Evolutionary conservation across 2,797 vertebrate species (phyloP).

Genomic region (Eospalax fontanierii): DNA sequence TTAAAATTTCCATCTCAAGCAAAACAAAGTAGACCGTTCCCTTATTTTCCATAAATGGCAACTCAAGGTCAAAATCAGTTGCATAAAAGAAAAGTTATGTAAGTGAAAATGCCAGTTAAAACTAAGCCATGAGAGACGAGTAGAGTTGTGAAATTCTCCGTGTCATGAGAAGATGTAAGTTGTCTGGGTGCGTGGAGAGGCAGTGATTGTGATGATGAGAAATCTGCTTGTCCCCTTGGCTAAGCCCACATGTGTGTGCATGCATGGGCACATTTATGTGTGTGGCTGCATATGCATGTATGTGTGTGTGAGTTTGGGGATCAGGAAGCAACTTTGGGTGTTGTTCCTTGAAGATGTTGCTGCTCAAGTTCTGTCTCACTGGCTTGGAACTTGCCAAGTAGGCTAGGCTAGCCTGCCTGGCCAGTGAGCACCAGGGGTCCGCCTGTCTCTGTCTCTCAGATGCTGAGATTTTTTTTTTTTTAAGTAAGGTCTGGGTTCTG

Average conservation of each 20-base stretch:
- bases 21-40: background rate
- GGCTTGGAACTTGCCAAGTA: background rate
- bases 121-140: background rate
- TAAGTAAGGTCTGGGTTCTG: background rate
- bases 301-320: background rate
- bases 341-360: background rate
- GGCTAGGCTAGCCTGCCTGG: background rate
- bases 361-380: background rate
- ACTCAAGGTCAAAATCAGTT: constrained; percentile 32
- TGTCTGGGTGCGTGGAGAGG: background rate
- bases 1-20: constrained; percentile 8
- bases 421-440: background rate
- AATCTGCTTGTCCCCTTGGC: constrained; percentile 8
- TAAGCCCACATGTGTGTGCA: background rate
- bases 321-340: background rate
- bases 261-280: background rate
- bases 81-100: constrained; percentile 16
- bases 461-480: background rate
- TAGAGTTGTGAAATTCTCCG: background rate
- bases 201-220: background rate
- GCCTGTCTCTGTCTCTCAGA: background rate
- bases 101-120: constrained; percentile 25
- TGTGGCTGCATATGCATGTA: too few species aligned
- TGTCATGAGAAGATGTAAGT: background rate
- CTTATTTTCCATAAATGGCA: constrained; percentile 1